Conservation (phyloP, 2,888 invertebrate genomes). For the Nemurella pictetii region DNA sequence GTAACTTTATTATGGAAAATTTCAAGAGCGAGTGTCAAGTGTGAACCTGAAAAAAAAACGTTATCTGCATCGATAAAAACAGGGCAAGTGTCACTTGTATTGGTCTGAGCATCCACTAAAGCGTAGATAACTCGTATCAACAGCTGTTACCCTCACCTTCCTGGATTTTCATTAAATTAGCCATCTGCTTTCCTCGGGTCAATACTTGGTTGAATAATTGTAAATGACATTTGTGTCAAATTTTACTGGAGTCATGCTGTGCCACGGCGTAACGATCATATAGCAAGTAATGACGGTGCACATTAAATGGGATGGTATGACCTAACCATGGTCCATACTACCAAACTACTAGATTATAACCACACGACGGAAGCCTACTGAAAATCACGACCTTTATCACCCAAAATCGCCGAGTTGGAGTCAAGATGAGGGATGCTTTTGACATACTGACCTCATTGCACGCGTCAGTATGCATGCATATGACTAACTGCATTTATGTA, state of each 20-base stretch:
- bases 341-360: too few relatives aligned
- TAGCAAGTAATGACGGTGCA: background rate
- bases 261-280: background rate
- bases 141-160: background rate
- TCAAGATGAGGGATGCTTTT: background rate
- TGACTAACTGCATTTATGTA: too few relatives aligned
- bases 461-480: too few relatives aligned
- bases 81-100: too few relatives aligned
- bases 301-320: background rate
- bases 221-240: background rate
- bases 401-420: background rate
- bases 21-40: too few relatives aligned
- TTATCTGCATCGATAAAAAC: too few relatives aligned
- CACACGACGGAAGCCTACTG: background rate
- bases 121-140: background rate
- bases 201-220: background rate
- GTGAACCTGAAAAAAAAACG: too few relatives aligned
- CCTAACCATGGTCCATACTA: background rate
- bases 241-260: background rate
- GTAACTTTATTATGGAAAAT: too few relatives aligned
- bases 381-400: background rate
- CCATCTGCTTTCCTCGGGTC: background rate
- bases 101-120: too few relatives aligned
- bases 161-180: background rate
- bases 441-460: background rate